Percentiles rank a stretch among this genome's conserved stretches.
phyloP scores from a whole-genome alignment of 2,888 invertebrate genomes.

The Caenorhabditis wallacei region DNA sequence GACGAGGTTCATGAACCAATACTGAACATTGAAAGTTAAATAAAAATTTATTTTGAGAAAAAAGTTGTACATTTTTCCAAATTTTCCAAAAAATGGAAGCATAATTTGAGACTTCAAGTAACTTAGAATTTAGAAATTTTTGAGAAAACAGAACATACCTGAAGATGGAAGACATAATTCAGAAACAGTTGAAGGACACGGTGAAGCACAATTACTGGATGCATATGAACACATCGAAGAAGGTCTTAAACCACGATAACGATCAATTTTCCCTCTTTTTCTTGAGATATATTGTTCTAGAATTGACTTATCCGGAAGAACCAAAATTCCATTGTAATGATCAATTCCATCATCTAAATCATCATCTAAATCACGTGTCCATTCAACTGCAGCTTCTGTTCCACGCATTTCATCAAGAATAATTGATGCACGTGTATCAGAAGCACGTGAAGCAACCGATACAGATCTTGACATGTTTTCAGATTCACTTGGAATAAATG shows the following conservation, averaged over 20 bases:
- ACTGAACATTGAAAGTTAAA: slow-evolving; percentile 25
- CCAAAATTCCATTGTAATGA: slow-evolving; percentile 68
- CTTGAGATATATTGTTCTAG: slow-evolving; percentile 81
- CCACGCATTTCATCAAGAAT: slow-evolving; percentile 74
- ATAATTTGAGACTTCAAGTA: no score
- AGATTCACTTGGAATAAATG: slow-evolving; percentile 16
- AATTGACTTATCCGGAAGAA: slow-evolving; percentile 81
- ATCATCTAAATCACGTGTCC: slow-evolving; percentile 56
- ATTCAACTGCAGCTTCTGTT: slow-evolving; percentile 69
- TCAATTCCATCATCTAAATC: slow-evolving; percentile 26
- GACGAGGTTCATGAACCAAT: slow-evolving; percentile 55
- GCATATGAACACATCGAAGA: slow-evolving; percentile 64
- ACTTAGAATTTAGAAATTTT: no score
- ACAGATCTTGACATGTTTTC: slow-evolving; percentile 56
- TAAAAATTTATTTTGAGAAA: not conserved
- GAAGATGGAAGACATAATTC: slow-evolving; percentile 75
- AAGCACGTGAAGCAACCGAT: slow-evolving; percentile 48
- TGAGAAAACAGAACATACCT: slow-evolving; percentile 29
- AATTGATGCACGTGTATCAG: slow-evolving; percentile 66
- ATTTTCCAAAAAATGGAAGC: no score
- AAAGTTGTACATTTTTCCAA: no score
- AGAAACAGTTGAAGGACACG: slow-evolving; percentile 73
- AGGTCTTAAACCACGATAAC: slow-evolving; percentile 47
- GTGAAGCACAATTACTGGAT: slow-evolving; percentile 69
- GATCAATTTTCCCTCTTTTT: slow-evolving; percentile 62